These are phyloP conservation scores for Hermaeophaga mercurialis DNA, from an alignment of 2,888 invertebrate genomes.

Conservation along the genomic window DNA sequence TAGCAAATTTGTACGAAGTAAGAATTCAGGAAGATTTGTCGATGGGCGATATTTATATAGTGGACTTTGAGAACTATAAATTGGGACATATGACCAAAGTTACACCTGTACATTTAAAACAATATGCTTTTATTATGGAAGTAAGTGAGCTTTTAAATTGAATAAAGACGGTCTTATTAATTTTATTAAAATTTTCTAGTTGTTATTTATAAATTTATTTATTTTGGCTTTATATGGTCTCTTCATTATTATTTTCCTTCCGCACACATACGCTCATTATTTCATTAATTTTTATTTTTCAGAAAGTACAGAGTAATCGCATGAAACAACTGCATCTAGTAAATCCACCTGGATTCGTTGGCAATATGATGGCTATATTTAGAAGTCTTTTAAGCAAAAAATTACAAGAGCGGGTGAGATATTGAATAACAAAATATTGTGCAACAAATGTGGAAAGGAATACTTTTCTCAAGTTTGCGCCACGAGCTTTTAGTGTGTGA, in stretches of 20 bases:
- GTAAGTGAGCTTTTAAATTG: too few species aligned
- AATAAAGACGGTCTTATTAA: too few species aligned
- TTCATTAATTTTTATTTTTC: constrained; percentile 10
- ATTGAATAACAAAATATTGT: neutral
- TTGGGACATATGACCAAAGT: neutral
- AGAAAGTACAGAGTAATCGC: constrained; percentile 9
- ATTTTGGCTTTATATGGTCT: too few species aligned
- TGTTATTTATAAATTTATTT: too few species aligned
- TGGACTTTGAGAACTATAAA: constrained; percentile 6
- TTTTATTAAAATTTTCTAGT: too few species aligned
- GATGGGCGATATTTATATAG: constrained; percentile 13
- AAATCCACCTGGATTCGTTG: neutral
- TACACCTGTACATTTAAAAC: constrained; percentile 1
- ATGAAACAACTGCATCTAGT: constrained; percentile 3
- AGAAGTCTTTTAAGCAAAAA: neutral
- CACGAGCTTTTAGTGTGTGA: too few species aligned
- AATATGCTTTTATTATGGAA: constrained; percentile 1
- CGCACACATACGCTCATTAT: too few species aligned
- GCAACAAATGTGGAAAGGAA: too few species aligned
- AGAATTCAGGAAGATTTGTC: constrained; percentile 19
- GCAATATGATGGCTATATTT: neutral
- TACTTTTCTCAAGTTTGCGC: too few species aligned
- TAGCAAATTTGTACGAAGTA: constrained; percentile 1
- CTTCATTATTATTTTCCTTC: too few species aligned
- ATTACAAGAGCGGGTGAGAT: constrained; percentile 1